Evolutionary conservation across 1,140 invertebrate species (phyloP).

Genomic region (Euura saliciscinereae): DNA sequence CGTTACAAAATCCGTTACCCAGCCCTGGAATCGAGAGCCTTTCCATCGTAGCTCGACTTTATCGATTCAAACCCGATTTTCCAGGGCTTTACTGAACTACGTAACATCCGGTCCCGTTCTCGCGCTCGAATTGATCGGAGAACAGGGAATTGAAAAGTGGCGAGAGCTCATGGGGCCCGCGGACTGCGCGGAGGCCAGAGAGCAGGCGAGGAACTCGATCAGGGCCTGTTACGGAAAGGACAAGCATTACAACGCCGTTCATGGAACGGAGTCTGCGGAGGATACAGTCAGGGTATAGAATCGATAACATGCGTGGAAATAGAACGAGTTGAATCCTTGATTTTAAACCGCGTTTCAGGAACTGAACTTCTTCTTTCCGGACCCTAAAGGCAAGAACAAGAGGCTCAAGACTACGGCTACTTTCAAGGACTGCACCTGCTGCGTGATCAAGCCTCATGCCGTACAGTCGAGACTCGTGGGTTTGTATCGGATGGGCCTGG

Average conservation of each 20-base stretch:
- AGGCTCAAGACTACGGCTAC: conserved; percentile 65
- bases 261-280: conserved; percentile 68
- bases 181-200: conserved; percentile 69
- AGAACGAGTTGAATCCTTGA: neutral
- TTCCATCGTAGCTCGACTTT: too few species aligned
- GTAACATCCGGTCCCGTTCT: conserved; percentile 75
- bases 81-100: conserved; percentile 64
- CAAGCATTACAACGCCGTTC: conserved; percentile 71
- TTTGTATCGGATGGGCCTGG: conserved; percentile 30
- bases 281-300: conserved; percentile 61
- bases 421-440: conserved; percentile 76
- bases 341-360: too few species aligned
- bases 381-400: conserved; percentile 49
- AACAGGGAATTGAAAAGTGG: conserved; percentile 70
- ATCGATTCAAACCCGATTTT: conserved; percentile 16
- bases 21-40: too few species aligned
- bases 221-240: conserved; percentile 78
- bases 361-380: conserved; percentile 73
- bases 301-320: conserved; percentile 17
- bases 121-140: conserved; percentile 77
- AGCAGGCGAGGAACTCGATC: conserved; percentile 65
- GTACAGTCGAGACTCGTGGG: conserved; percentile 68
- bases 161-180: conserved; percentile 68
- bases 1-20: too few species aligned
- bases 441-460: conserved; percentile 92